Evolutionary conservation across 2,797 vertebrate species (phyloP).

Genomic region (Urosaurus nigricauda): DNA sequence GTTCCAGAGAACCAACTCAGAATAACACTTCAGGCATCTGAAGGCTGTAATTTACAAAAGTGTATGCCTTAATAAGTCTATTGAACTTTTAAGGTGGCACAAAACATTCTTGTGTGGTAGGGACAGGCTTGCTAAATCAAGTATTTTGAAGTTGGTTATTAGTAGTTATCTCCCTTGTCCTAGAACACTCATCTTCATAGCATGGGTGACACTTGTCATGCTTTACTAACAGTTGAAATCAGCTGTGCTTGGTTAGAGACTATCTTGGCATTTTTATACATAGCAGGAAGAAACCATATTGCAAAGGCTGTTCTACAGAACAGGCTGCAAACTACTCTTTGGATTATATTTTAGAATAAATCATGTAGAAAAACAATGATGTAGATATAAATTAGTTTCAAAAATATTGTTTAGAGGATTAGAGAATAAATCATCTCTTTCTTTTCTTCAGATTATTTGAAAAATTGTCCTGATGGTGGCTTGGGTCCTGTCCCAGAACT

Average conservation of each 20-base stretch:
- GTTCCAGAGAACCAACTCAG: no score
- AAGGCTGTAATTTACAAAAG: not conserved
- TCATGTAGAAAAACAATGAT: not conserved
- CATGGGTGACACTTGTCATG: not conserved
- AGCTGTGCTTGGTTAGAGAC: not conserved
- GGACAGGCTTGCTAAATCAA: not conserved
- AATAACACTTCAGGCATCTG: not conserved
- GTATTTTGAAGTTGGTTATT: not conserved
- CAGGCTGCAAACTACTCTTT: not conserved
- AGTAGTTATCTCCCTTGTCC: not conserved
- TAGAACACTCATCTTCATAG: not conserved
- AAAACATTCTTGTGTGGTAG: not conserved
- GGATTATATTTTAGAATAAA: slow-evolving; percentile 1
- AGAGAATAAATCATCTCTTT: no score
- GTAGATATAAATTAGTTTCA: not conserved
- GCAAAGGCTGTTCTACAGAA: not conserved
- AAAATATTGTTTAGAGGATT: not conserved
- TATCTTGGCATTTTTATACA: not conserved
- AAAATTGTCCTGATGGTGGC: not conserved
- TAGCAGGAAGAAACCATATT: not conserved
- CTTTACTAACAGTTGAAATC: not conserved
- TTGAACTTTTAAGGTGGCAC: not conserved
- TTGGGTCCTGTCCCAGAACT: not conserved
- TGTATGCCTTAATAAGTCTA: not conserved
- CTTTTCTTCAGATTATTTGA: not conserved